phyloP scores from a whole-genome alignment of 1,140 invertebrate genomes.

The Diabrotica undecimpunctata region DNA sequence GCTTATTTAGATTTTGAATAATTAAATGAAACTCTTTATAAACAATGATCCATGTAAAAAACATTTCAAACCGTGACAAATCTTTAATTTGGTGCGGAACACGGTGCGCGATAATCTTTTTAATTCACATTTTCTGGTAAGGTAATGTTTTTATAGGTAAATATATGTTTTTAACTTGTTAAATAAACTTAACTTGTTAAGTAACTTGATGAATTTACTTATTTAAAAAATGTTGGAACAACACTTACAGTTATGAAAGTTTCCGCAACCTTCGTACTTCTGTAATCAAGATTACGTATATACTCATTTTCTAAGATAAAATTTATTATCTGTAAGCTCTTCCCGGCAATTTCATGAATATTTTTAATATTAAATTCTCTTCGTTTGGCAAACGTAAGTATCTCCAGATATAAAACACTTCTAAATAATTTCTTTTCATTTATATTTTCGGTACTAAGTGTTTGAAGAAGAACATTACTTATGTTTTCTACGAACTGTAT shows the following conservation, averaged over 20 bases:
- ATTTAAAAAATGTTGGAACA: too few relatives aligned
- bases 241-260: constrained; percentile 32
- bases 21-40: too few relatives aligned
- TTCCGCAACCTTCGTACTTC: constrained; percentile 26
- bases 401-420: constrained; percentile 19
- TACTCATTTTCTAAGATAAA: constrained; percentile 10
- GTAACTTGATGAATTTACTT: too few relatives aligned
- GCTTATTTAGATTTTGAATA: too few relatives aligned
- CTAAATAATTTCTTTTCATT: constrained; percentile 9
- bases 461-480: not conserved
- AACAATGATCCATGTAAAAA: too few relatives aligned
- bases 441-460: not conserved
- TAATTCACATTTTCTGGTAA: too few relatives aligned
- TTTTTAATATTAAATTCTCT: constrained; percentile 15
- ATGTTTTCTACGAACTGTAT: constrained; percentile 3
- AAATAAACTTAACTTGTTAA: too few relatives aligned
- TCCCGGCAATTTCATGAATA: constrained; percentile 7
- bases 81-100: too few relatives aligned
- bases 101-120: too few relatives aligned
- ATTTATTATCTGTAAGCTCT: not conserved
- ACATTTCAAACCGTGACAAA: too few relatives aligned
- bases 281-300: constrained; percentile 4
- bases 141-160: too few relatives aligned
- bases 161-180: too few relatives aligned
- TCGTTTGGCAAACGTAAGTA: constrained; percentile 14